These are phyloP conservation scores for Callimorpha dominula DNA, from an alignment of 2,888 invertebrate genomes.

Conservation along the genomic window DNA sequence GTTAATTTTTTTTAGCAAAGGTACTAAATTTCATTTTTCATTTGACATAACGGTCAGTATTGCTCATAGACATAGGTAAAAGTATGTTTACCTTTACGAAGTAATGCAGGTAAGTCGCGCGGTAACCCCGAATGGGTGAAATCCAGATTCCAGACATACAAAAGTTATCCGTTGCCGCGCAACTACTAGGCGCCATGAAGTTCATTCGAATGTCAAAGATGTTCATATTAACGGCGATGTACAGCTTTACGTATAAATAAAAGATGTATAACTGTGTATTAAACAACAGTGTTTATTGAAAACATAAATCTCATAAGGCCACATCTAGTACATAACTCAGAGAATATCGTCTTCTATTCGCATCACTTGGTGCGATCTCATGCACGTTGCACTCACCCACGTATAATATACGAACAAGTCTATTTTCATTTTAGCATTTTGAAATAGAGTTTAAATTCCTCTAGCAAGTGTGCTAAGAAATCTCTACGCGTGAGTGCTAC, in stretches of 20 bases:
- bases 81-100: too few relatives aligned
- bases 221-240: background rate
- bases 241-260: too few relatives aligned
- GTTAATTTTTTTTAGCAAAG: too few relatives aligned
- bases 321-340: background rate
- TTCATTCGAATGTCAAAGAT: background rate
- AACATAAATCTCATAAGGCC: background rate
- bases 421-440: conserved; percentile 12
- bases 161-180: too few relatives aligned
- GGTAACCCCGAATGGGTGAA: too few relatives aligned
- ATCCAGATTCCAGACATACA: background rate
- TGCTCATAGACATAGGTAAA: too few relatives aligned
- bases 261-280: background rate
- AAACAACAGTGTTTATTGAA: background rate
- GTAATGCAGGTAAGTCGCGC: too few relatives aligned
- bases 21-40: too few relatives aligned
- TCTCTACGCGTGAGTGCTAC: conserved; percentile 16
- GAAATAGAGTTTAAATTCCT: conserved; percentile 30
- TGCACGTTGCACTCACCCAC: conserved; percentile 49
- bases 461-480: conserved; percentile 14
- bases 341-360: conserved; percentile 33
- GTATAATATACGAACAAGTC: conserved; percentile 9
- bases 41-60: too few relatives aligned
- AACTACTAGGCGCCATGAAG: background rate
- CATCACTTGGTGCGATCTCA: conserved; percentile 49